A percentile compares a stretch with the other conserved stretches of the same genome.
Conservation (phyloP, 2,797 vertebrate species). For the Eleutherodactylus coqui region DNA sequence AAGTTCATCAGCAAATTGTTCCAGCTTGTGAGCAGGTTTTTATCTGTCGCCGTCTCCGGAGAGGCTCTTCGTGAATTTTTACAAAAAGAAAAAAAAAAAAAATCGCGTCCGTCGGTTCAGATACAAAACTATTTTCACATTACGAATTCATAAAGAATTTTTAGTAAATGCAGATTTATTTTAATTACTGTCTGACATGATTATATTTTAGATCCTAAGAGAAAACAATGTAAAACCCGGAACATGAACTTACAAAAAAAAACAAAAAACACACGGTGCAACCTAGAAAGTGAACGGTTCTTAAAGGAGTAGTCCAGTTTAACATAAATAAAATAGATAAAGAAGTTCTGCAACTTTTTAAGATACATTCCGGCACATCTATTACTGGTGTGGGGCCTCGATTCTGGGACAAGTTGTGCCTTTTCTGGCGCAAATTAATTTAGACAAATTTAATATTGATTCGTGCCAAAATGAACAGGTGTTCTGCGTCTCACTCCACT, state of each 20-base stretch:
- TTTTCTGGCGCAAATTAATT: no score
- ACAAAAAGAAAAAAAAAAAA: neutral
- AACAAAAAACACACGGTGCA: neutral
- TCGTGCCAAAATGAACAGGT: no score
- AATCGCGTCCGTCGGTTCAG: no score
- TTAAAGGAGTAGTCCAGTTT: neutral
- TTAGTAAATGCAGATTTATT: slow-evolving; percentile 2
- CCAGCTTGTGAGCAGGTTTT: slow-evolving; percentile 63
- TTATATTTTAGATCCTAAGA: neutral
- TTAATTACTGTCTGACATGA: neutral
- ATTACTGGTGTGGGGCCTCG: no score
- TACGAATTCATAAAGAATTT: slow-evolving; percentile 2
- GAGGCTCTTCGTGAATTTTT: slow-evolving; percentile 63
- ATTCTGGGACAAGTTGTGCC: no score
- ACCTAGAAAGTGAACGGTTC: neutral
- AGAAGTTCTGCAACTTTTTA: no score
- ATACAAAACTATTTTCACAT: neutral
- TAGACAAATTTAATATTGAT: no score
- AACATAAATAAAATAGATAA: neutral
- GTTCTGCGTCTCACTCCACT: no score
- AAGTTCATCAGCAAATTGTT: slow-evolving; percentile 71
- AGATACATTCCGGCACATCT: no score
- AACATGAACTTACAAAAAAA: neutral
- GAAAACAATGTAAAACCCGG: neutral
- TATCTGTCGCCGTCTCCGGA: slow-evolving; percentile 57